Base-by-base conservation (phyloP, 2,113 vertebrate genomes). In the Fukomys damarensis region DNA sequence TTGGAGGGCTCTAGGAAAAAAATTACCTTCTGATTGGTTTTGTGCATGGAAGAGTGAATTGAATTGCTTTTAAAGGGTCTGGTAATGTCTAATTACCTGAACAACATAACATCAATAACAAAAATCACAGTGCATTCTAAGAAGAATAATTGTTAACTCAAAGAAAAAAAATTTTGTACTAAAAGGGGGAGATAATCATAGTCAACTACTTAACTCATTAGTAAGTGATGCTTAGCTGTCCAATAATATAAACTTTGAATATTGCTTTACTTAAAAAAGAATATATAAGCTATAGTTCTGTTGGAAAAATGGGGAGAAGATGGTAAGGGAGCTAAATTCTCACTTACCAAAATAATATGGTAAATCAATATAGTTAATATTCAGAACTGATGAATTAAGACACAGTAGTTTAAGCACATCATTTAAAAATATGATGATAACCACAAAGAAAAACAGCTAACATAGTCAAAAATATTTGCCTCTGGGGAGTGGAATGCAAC, bases 381-480 rank as follows among this genome's bases (percentile, higher is more conserved):
- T 46, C n/a, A 94, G 66, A 88, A 84, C 13, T 65, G 24, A 38
- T 56, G 49, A 93, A 82, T 88, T 24, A 95, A 86, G 38, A 70
- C 65, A 35, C 2, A 91, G 70, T 30, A 66, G 22, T 66, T 92
- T 84, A 95, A 92, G 11, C 2, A 72, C 24, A 66, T 86, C 74
- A 38, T 92, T 95, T 94, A 74, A 66, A 96, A 96, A 96, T 79
- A 66, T 38, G 76, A 95, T 87, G 46, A 92, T 83, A 86, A 89
- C 61, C n/a, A 79, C 58, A 90, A 77, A 89, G 76, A 92, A 92
- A 96, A 92, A 90, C 26, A 89, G 63, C 56, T 91, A 70, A 89
- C 89, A 92, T 38, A 89, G 91, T 88, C 49, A 43, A 92, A 92
- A 88, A 81, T 56, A 26, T 85, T 94, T 97, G 74, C 81, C 74